These are phyloP conservation scores for Neodon shergylaensis DNA, from an alignment of 2,113 vertebrate species.

Conservation along the genomic window DNA sequence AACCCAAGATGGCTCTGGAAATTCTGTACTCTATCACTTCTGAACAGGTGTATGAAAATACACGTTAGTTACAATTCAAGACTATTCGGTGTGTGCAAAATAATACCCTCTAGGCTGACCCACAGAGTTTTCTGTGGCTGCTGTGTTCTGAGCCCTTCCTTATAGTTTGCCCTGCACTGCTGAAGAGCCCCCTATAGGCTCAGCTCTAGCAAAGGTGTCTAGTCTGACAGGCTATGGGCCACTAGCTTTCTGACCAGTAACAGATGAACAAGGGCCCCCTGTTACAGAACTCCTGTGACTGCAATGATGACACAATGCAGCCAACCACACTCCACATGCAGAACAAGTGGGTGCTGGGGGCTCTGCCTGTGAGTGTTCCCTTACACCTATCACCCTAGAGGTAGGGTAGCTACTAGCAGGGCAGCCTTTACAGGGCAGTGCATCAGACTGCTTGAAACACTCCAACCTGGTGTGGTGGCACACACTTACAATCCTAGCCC, in stretches of 20 bases:
- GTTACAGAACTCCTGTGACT: not conserved
- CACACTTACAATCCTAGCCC: not conserved
- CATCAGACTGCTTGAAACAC: not conserved
- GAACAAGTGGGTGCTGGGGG: not conserved
- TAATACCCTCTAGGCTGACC: not conserved
- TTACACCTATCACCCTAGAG: not conserved
- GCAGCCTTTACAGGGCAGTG: not conserved
- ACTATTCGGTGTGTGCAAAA: not conserved
- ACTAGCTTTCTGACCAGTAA: not conserved
- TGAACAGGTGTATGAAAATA: not conserved
- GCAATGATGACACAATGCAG: not conserved
- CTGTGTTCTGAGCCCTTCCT: conserved; percentile 15
- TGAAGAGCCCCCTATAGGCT: not conserved
- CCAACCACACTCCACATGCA: not conserved
- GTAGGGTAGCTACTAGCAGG: not conserved
- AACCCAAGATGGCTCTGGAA: conserved; percentile 16
- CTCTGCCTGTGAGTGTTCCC: not conserved
- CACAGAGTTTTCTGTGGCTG: not conserved
- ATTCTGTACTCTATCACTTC: not conserved
- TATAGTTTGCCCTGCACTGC: not conserved
- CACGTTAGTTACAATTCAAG: not conserved
- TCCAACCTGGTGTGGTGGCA: not conserved
- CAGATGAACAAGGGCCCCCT: not conserved
- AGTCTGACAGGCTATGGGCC: not conserved
- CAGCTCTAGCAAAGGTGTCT: not conserved